Base-by-base conservation (phyloP, 2,113 vertebrate genomes). In the Chinchilla lanigera region DNA sequence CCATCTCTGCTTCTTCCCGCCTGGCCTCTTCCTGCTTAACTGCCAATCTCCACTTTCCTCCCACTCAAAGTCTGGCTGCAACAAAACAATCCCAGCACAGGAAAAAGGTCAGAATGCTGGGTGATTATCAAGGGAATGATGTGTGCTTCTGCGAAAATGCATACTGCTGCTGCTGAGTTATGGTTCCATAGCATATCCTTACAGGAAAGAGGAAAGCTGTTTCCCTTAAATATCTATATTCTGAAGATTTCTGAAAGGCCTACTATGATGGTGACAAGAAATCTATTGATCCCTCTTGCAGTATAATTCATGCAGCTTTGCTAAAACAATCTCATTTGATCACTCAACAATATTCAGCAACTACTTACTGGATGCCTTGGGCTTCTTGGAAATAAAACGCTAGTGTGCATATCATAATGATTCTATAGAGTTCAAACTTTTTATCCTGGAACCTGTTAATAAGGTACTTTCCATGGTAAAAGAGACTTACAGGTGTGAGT, bases 31-130 rank as follows among this genome's bases (percentile, higher is more conserved):
- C 35, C 75, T 0, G 10, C 75, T 96, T 13, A 87, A 22, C 38
- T 90, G 69, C 58, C 47, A 71, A 2, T 41, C 78, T 77, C 63
- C 77, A 85, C 60, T 63, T 88, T 71, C 77, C 71, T 95, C 77
- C 93, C 65, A 92, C 93, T 98, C 77, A 75, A 94, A 96, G 58
- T 96, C 90, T 88, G 61, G 63, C 17, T 69, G 50, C 65, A 86
- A 47, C 41, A 85, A 80, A 94, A 88, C 81, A 84, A 58, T 41
- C 50, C 26, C 65, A 75, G 61, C 84, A 47, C 35, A 93, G 73
- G 83, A 95, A 95, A 80, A 33, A 41, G 67, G 54, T 54, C 24
- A 61, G 60, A 61, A 61, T 44, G 16, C 22, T 69, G 56, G 78
- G 69, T 41, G 71, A 80, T 65, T 67, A 41, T 22, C 35, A 52